Conservation (phyloP, 2,113 vertebrate genomes). For the Nansenia antarctica region DNA sequence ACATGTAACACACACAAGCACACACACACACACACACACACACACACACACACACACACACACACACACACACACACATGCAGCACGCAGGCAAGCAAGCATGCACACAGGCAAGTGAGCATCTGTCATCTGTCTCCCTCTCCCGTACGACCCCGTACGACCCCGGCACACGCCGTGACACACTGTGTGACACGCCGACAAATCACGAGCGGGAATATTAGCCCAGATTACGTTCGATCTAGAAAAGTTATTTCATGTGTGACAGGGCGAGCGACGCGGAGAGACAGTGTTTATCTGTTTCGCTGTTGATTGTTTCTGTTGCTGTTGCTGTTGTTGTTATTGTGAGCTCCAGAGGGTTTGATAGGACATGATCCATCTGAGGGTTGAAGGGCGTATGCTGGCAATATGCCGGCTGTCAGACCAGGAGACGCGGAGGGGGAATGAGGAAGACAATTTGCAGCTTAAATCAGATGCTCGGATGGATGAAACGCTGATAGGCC, state of each 20-base stretch:
- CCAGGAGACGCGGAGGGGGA: neutral
- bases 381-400: neutral
- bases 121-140: neutral
- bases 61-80: no score
- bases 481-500: neutral
- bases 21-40: no score
- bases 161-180: neutral
- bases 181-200: neutral
- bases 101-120: neutral
- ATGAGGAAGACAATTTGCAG: neutral
- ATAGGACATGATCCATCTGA: neutral
- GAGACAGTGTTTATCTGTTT: slow-evolving; percentile 4
- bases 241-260: no score
- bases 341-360: neutral
- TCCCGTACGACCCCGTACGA: neutral
- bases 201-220: slow-evolving; percentile 7
- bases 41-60: no score
- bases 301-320: no score
- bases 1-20: no score
- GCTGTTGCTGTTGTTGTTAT: no score
- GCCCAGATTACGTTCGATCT: slow-evolving; percentile 1
- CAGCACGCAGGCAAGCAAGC: neutral
- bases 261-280: neutral
- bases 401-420: neutral
- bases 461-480: neutral